Evolutionary conservation across 1,140 invertebrate species (phyloP).

Genomic region (Caerostris darwini): DNA sequence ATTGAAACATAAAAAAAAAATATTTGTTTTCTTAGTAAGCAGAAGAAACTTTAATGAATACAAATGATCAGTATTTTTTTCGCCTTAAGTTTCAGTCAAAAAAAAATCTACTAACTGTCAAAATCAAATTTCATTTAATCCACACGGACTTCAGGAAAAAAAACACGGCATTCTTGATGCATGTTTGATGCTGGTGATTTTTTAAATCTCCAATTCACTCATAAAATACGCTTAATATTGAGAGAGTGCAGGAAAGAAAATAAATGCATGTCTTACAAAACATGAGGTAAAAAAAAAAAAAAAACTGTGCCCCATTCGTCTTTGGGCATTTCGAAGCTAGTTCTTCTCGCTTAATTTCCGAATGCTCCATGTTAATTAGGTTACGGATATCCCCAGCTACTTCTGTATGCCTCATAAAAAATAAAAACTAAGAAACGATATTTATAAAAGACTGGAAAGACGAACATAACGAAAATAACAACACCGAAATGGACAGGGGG

Average conservation of each 20-base stretch:
- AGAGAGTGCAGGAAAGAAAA: not conserved
- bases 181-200: conserved; percentile 5
- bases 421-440: conserved; percentile 3
- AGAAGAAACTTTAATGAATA: no score
- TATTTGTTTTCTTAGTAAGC: no score
- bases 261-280: not conserved
- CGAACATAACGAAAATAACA: conserved; percentile 15
- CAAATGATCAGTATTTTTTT: no score
- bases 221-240: conserved; percentile 35
- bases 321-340: not conserved
- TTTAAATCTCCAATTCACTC: conserved; percentile 30
- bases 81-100: no score
- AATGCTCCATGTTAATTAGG: not conserved
- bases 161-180: not conserved
- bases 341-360: not conserved
- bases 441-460: conserved; percentile 1
- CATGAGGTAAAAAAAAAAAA: not conserved
- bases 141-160: not conserved
- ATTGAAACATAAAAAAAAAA: no score
- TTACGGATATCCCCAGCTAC: conserved; percentile 10
- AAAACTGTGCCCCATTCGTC: conserved; percentile 10
- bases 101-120: conserved; percentile 23
- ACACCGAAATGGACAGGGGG: not conserved
- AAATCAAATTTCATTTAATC: conserved; percentile 19
- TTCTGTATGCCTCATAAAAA: not conserved